Evolutionary conservation across 2,888 invertebrate species (phyloP).

Genomic region (Acronicta aceris): DNA sequence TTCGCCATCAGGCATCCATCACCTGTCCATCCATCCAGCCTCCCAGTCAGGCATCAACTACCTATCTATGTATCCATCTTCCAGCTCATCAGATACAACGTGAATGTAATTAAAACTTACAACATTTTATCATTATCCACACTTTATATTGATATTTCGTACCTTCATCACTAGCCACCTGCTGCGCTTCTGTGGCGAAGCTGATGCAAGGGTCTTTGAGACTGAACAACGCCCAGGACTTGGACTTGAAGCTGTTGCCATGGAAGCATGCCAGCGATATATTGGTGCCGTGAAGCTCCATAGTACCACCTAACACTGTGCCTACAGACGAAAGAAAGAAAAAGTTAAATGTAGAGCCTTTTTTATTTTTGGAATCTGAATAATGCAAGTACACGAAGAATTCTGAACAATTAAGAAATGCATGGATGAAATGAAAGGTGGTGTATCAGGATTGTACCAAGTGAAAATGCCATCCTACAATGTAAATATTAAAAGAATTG

Average conservation of each 20-base stretch:
- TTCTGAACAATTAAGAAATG: too few relatives aligned
- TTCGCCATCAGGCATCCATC: too few relatives aligned
- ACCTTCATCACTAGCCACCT: conserved; percentile 92
- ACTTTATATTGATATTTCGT: conserved; percentile 45
- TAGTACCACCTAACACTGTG: conserved; percentile 95
- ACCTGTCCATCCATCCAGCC: too few relatives aligned
- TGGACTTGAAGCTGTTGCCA: conserved; percentile 98
- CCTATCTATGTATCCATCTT: too few relatives aligned
- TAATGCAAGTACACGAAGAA: too few relatives aligned
- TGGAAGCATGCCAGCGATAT: conserved; percentile 99
- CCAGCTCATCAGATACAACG: too few relatives aligned
- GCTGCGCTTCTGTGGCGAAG: conserved; percentile 97
- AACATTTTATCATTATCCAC: too few relatives aligned
- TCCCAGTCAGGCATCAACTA: background rate
- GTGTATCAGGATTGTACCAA: too few relatives aligned
- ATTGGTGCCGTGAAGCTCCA: conserved; percentile 96
- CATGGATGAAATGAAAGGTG: background rate
- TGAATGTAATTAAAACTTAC: too few relatives aligned
- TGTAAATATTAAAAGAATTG: too few relatives aligned
- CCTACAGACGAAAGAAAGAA: conserved; percentile 88
- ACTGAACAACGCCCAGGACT: conserved; percentile 98
- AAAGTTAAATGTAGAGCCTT: background rate
- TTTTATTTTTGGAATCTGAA: background rate
- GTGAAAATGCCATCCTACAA: too few relatives aligned
- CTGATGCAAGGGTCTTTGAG: conserved; percentile 97